phyloP scores from a whole-genome alignment of 2,888 invertebrate genomes.

The Biston betularia region DNA sequence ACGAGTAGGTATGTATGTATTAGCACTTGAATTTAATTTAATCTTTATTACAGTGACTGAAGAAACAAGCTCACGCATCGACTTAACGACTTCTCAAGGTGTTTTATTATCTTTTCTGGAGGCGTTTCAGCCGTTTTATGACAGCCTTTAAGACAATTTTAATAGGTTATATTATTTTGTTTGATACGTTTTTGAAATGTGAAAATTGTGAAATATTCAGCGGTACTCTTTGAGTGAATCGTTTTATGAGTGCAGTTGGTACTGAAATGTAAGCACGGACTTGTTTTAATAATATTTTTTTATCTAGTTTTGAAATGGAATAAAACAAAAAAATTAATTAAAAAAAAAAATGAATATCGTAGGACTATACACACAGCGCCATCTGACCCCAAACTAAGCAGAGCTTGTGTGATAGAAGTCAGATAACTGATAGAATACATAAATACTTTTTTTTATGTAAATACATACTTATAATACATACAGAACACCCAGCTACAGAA shows the following conservation, averaged over 20 bases:
- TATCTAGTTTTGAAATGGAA: no score
- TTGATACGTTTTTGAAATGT: constrained; percentile 20
- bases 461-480: no score
- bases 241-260: not conserved
- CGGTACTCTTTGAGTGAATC: not conserved
- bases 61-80: constrained; percentile 13
- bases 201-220: constrained; percentile 15
- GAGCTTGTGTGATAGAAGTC: no score
- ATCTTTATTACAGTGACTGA: constrained; percentile 19
- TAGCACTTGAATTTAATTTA: constrained; percentile 25
- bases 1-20: no score
- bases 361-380: no score
- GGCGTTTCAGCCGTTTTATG: constrained; percentile 23
- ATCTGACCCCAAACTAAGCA: no score
- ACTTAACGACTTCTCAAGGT: constrained; percentile 16
- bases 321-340: no score
- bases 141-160: constrained; percentile 21
- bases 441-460: no score
- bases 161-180: constrained; percentile 29
- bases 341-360: no score
- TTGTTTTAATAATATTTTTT: no score
- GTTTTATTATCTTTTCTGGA: constrained; percentile 28
- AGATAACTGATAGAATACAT: no score
- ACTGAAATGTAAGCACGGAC: not conserved
- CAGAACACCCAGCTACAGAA: no score